Base-by-base conservation (phyloP, 2,113 vertebrate species). In the Oreocharis arfaki region DNA sequence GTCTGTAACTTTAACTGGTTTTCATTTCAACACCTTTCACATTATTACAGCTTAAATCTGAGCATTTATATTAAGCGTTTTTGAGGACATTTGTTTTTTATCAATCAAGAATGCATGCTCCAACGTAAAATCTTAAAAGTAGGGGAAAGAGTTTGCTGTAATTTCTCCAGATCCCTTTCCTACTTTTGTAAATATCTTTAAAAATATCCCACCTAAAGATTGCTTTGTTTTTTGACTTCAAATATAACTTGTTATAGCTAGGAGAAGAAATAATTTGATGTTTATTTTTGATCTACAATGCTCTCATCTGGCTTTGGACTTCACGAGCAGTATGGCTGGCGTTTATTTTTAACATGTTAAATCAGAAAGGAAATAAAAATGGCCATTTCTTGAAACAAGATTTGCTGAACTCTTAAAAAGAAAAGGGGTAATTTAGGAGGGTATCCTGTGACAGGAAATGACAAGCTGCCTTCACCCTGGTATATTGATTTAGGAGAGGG, bases 391-490 rank as follows among this genome's bases (percentile, higher is more conserved):
- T 56, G 75, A 83, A 87, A 70, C 56, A 57, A 14, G 56, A 92
- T 50, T 77, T 95, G 73, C 74, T 71, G 64, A 67, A 56, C 53
- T 89, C 60, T 80, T 49, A 35, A 86, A 88, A 93, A 93, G 86
- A 95, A 87, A 74, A 96, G 87, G 87, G 42, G 57, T 84, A 86
- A 95, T 77, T 89, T 94, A 95, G 52, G 49, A 85, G 79, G 87
- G 94, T 96, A 95, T 97, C 97, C 93, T 92, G 91, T 97, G 93
- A 84, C 92, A 98, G 94, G 96, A 97, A 97, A 97, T 96, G 97
- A 95, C 89, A 96, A 94, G 64, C 77, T 89, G 74, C 94, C 78
- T 96, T 97, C 81, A 87, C 41, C 49, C 67, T 87, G 90, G 53
- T 65, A 73, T 63, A 89, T 87, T 96, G 93, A 86, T 89, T 95